Base-by-base conservation (phyloP, 2,888 invertebrate species). In the Hyalella azteca region DNA sequence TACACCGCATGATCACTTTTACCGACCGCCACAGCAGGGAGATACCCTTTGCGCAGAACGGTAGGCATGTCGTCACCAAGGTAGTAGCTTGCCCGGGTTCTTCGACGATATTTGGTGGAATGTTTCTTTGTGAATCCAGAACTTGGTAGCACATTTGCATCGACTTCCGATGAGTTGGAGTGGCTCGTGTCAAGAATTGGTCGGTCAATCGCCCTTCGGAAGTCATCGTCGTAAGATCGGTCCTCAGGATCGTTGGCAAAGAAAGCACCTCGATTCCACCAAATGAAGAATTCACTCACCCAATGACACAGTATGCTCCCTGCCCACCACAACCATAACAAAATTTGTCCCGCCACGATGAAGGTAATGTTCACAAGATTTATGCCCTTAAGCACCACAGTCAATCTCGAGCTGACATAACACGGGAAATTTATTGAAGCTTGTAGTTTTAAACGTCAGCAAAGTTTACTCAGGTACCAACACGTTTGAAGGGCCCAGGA, bases 1-100 rank as follows among this genome's bases (percentile, higher is more conserved):
- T 66, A 66, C 36, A 66, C 36, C 7, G 39, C 66, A 36, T 66
- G 66, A 36, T 66, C 66, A 66, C 66, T 66, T 15, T 66, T 66
- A 15, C 66, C 66, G 32, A 36, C 66, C 4, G 66, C 66, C 32
- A 66, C 66, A 2, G 66, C 66, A 11, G 66, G 66, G 19, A 66
- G 36, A 36, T 66, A 66, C 15, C 66, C 66, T 19, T 66, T 66
- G 66, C 66, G 36, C 26, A 66, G 29, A 32, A 66, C 66, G 66
- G 66, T 36, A 11, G 66, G 15, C 15, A 11, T 66, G 66, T n/a
- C 66, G n/a, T 66, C 36, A 36, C 36, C 66, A 32, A 19, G 19
- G 45, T 11, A 15, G 36, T 66, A 32, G 19, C 9, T 32, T 0
- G 32, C 4, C 7, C 39, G 36, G 1, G n/a, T 9, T 36, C 36